Percentiles rank a stretch among this genome's conserved stretches.
These are phyloP conservation scores for Ptychoptera contaminata DNA, from an alignment of 2,888 invertebrate species.

Conservation along the genomic window DNA sequence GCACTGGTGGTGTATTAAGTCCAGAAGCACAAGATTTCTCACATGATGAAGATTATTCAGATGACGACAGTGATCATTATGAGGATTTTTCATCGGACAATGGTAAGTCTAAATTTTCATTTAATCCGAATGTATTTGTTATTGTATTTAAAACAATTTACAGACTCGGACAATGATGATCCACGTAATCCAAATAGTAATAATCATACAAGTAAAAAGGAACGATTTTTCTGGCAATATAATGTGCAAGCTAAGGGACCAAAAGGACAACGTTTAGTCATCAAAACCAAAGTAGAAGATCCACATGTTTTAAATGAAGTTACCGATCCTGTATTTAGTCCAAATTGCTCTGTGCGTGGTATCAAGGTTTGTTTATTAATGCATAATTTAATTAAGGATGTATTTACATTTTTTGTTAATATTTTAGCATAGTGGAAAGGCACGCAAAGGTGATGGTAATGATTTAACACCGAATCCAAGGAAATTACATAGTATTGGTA, in stretches of 20 bases:
- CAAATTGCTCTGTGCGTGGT: slow-evolving; percentile 76
- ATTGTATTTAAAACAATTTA: slow-evolving; percentile 1
- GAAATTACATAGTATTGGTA: slow-evolving; percentile 79
- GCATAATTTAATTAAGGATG: slow-evolving; percentile 1
- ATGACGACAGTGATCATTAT: slow-evolving; percentile 75
- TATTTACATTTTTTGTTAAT: not conserved
- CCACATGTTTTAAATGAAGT: slow-evolving; percentile 82
- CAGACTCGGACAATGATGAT: slow-evolving; percentile 47
- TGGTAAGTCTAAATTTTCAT: slow-evolving; percentile 28
- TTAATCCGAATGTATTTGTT: slow-evolving; percentile 5
- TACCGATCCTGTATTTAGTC: slow-evolving; percentile 93
- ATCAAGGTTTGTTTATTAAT: slow-evolving; percentile 50
- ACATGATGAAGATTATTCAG: slow-evolving; percentile 72
- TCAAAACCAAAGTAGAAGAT: slow-evolving; percentile 74
- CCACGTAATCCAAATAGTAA: slow-evolving; percentile 16
- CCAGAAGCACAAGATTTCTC: slow-evolving; percentile 66
- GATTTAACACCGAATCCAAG: slow-evolving; percentile 90
- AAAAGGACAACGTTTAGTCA: slow-evolving; percentile 77
- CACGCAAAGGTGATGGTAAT: slow-evolving; percentile 93
- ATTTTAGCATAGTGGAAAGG: slow-evolving; percentile 55
- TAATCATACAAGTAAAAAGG: slow-evolving; percentile 42
- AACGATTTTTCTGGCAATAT: slow-evolving; percentile 94
- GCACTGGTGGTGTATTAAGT: slow-evolving; percentile 67
- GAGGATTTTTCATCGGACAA: slow-evolving; percentile 75
- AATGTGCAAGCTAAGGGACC: slow-evolving; percentile 97